Evolutionary conservation across 2,888 invertebrate genomes (phyloP), one percentile per base, ranked within the genome.

Genomic region (Osmoderma eremita): DNA sequence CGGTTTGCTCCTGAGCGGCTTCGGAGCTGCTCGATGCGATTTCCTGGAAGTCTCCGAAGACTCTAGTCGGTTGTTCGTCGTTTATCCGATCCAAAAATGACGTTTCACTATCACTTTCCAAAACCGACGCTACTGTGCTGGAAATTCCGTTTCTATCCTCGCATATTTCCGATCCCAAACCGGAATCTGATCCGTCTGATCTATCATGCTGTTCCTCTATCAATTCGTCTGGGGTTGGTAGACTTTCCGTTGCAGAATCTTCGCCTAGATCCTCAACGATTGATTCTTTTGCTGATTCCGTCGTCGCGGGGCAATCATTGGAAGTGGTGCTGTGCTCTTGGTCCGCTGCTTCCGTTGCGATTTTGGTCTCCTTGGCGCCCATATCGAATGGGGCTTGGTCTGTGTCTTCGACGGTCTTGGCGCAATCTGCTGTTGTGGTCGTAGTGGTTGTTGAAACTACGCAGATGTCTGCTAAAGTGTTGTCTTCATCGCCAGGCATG

Each of bases 121-220:
- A 69, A 2, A 76, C 66, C 30, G 74, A 74, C 3, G 68, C 74
- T 65, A 79, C 79, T 13, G 80, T 80, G 0, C 80, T 78, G 1
- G 77, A 74, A 1, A 80, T 81, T 38, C 83, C 79, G 5, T 72
- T 71, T 30, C 77, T 71, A 75, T 90, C 90, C 70, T 90, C 90
- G 64, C 85, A 84, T 63, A 89, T 86, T 82, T 94, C 94, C 38
- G 90, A 90, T 3, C 93, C 93, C 30, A 94, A 81, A 0, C 94
- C 94, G 0, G 93, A 94, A 81, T 94, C 94, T 62, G 93, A 93
- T 6, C 93, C 92, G 78, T 93, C 93, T 45, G 92, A 92, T 64
- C 91, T 86, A 70, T 88, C 88, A 76, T 88, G 88, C 36, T 81
- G 87, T 77, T 88, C 88, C 78, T 88, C 88, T 54, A 77, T 75